Evolutionary conservation across 2,888 invertebrate genomes (phyloP), one percentile per base, ranked within the genome.

Genomic region (Listrodromus nycthemerus): DNA sequence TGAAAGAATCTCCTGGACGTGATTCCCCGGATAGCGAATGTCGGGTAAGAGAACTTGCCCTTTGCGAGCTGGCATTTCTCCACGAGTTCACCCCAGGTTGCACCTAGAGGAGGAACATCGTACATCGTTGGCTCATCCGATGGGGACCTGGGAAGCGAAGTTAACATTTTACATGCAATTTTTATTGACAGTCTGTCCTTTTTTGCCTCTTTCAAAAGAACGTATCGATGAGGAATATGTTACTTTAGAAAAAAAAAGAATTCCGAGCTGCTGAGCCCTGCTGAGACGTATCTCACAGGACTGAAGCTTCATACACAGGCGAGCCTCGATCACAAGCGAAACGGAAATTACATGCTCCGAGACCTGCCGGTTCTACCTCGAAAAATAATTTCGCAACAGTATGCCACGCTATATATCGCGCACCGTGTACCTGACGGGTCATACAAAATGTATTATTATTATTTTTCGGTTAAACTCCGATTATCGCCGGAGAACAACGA

Each of bases 11-110:
- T 74, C 50, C 86, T 81, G 13, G 90, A 87, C 21, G 91, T 91
- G 81, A 92, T 92, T 33, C 92, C 92, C 24, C 88, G 88, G 58
- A 91, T 69, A 27, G 91, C 89, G 50, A 92, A 92, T n/a, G 88
- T 89, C 76, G 92, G 92, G 75, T 92, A 92, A 61, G 87, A 82
- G 80, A 90, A 92, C 67, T 89, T 89, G 33, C 81, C 81, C 73
- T 84, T 88, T 55, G 88, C 91, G 27, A 87, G 84, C 13, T 61
- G 41, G n/a, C 91, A 89, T 21, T 90, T 90, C 37, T 87, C 79
- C 63, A 91, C 86, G 63, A 92, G 85, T 1, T 89, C 89, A 10
- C 83, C 78, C 92, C 92, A 92, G n/a, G 90, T 90, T 75, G 91
- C 91, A 7, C 86, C 88, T 30, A 92, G 69, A 19, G 85, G 80